Percentiles rank a stretch among this genome's conserved stretches.
Evolutionary conservation across 2,797 vertebrate genomes (phyloP).

Genomic region (Cirrhinus molitorella): DNA sequence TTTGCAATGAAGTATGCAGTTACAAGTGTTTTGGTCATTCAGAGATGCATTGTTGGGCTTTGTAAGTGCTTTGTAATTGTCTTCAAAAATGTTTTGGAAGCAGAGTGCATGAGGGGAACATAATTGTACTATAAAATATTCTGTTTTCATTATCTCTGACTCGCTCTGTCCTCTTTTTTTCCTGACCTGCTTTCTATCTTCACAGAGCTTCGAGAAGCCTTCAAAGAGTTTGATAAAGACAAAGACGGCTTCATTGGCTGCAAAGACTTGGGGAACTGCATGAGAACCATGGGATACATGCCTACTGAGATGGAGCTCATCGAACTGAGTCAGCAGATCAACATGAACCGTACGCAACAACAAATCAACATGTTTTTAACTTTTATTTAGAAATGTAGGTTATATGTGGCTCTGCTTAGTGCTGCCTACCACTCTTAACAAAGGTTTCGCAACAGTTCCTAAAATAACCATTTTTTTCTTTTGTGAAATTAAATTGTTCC

Average conservation of each 20-base stretch:
- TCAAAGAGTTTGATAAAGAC: slow-evolving; percentile 97
- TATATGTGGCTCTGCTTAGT: not conserved
- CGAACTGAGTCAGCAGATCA: slow-evolving; percentile 97
- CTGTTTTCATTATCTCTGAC: not conserved
- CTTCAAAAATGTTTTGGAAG: not conserved
- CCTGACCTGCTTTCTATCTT: not conserved
- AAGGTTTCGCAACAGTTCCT: too few relatives aligned
- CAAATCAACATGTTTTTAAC: not conserved
- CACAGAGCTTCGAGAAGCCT: slow-evolving; percentile 93
- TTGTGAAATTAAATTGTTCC: not conserved
- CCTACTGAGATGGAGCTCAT: slow-evolving; percentile 99
- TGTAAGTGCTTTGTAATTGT: slow-evolving; percentile 18
- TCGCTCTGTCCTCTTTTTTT: not conserved
- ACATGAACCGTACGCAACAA: slow-evolving; percentile 92
- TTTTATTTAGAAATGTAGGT: not conserved
- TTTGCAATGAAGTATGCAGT: not conserved
- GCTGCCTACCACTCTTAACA: not conserved
- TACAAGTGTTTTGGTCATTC: slow-evolving; percentile 16
- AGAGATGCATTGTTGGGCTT: not conserved
- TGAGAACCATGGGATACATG: slow-evolving; percentile 99
- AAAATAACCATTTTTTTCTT: too few relatives aligned
- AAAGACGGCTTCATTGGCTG: slow-evolving; percentile 98
- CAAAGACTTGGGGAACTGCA: slow-evolving; percentile 96
- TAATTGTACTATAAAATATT: not conserved
- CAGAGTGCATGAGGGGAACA: not conserved